Evolutionary conservation across 2,888 invertebrate genomes (phyloP), one percentile per base, ranked within the genome.

Genomic region (Xanthorhoe spadicearia): DNA sequence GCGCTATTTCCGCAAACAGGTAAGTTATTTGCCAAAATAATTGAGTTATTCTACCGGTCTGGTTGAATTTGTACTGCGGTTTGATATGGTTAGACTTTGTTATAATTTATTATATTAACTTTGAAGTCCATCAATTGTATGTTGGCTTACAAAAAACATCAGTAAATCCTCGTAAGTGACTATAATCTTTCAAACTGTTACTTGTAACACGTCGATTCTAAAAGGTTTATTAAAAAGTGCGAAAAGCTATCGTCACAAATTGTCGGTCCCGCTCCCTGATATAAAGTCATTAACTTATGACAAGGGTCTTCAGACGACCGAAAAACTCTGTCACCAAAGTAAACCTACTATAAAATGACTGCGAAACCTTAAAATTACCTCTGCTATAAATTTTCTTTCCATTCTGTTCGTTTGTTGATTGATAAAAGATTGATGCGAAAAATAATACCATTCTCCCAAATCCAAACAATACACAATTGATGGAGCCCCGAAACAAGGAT

Each of bases 391-490:
- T 32, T 7, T 7, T 13, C 8, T 43, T n/a, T 43, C 13, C 43
- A n/a, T 43, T 43, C 23, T n/a, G 43, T 1, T 43, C 8, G 13
- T 13, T 23, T 28, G 52, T 59, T 50, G 59, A 63, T 56, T 67
- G 59, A 55, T 62, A 63, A 50, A 54, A 58, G 52, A 53, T 49
- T 53, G 28, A 17, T 43, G 13, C 38, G 38, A 63, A 49, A 38
- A 55, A 59, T 55, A 51, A 55, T 46, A 55, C 32, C 23, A 52
- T 15, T 35, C 51, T 7, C 66, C 23, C 46, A 51, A 67, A 67
- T 51, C 52, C 55, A 67, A 67, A 63, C 67, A 67, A 67, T 60
- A 67, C 63, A 52, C 67, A 51, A 67, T 59, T 63, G 66, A 67
- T 63, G 50, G 48, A 52, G 50, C 38, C 55, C 32, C 64, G 38